A percentile compares a stretch with the other conserved stretches of the same genome.
Evolutionary conservation across 1,140 invertebrate genomes (phyloP).

Genomic region (Colletes gigas): DNA sequence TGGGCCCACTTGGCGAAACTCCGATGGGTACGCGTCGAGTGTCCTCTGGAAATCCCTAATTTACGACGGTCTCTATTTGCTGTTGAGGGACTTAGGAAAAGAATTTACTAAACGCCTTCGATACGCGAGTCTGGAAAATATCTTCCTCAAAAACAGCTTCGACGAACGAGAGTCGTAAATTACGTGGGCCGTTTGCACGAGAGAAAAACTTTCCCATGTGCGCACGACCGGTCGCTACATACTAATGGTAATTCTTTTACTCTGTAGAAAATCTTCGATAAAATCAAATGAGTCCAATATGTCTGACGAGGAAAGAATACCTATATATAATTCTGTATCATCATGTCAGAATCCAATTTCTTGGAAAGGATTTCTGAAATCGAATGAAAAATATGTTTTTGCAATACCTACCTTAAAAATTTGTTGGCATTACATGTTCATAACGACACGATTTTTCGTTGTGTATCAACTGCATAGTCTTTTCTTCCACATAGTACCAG

Average conservation of each 20-base stretch:
- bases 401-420: conserved; percentile 74
- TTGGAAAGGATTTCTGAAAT: conserved; percentile 82
- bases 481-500: conserved; percentile 78
- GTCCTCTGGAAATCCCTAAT: too few species aligned
- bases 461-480: conserved; percentile 79
- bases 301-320: conserved; percentile 19
- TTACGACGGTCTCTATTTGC: too few species aligned
- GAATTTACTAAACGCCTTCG: too few species aligned
- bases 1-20: too few species aligned
- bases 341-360: conserved; percentile 83
- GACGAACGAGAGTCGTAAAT: too few species aligned
- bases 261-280: conserved; percentile 27
- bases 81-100: too few species aligned
- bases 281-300: not conserved
- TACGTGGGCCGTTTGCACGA: too few species aligned
- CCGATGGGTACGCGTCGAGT: too few species aligned
- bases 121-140: too few species aligned
- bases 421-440: conserved; percentile 83
- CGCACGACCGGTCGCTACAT: too few species aligned
- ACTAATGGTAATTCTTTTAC: not conserved
- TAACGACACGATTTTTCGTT: conserved; percentile 76
- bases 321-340: conserved; percentile 84
- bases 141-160: too few species aligned
- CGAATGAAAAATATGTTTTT: conserved; percentile 75
- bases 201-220: too few species aligned